Percentiles rank a stretch among this genome's conserved stretches.
Conservation (phyloP, 2,888 invertebrate genomes). For the Philereme vetulata region DNA sequence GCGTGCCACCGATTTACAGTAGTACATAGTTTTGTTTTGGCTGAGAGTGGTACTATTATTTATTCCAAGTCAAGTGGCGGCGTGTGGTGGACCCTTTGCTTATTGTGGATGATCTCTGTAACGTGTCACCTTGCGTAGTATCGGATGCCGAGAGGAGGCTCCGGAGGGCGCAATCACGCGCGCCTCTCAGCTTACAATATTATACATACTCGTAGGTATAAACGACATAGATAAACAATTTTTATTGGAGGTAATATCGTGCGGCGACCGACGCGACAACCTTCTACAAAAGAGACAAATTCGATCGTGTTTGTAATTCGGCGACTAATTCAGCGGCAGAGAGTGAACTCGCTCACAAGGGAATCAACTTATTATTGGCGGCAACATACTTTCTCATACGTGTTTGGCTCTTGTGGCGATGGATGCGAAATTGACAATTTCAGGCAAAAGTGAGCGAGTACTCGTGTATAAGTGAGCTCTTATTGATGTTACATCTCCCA, state of each 20-base stretch:
- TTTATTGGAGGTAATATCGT: constrained; percentile 3
- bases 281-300: constrained; percentile 3
- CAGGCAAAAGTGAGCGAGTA: too few species aligned
- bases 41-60: too few species aligned
- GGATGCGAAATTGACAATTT: constrained; percentile 17
- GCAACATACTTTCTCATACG: constrained; percentile 14
- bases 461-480: not conserved
- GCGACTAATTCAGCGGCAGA: constrained; percentile 7
- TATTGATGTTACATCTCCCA: not conserved
- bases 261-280: not conserved
- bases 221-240: constrained; percentile 2
- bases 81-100: too few species aligned
- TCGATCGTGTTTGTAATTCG: constrained; percentile 12
- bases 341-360: constrained; percentile 8
- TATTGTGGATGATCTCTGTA: not conserved
- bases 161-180: not conserved
- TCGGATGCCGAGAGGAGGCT: not conserved
- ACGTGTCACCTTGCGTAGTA: not conserved
- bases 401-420: not conserved
- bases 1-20: too few species aligned
- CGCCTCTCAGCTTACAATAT: not conserved
- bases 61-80: too few species aligned
- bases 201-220: too few species aligned
- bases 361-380: constrained; percentile 20
- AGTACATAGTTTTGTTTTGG: too few species aligned